Evolutionary conservation across 1,140 invertebrate genomes (phyloP).

Genomic region (Conopomorpha cramerella): DNA sequence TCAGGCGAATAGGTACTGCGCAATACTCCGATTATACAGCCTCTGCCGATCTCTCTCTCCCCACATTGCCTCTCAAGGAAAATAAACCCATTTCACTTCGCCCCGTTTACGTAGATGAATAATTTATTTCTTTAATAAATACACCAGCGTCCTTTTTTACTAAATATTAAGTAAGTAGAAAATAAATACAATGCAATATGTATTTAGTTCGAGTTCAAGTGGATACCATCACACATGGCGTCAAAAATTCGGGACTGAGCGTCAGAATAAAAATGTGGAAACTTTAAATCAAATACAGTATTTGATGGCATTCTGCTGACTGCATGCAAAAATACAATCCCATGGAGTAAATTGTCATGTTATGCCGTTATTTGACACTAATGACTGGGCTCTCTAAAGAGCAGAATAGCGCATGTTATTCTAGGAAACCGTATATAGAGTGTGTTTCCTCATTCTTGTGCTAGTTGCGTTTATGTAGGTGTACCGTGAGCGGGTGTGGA

Average conservation of each 20-base stretch:
- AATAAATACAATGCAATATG: too few relatives aligned
- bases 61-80: too few relatives aligned
- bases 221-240: too few relatives aligned
- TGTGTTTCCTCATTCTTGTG: constrained; percentile 41
- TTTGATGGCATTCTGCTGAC: not conserved
- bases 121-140: too few relatives aligned
- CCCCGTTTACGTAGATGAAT: constrained; percentile 3
- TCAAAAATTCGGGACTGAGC: constrained; percentile 19
- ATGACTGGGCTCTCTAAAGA: not conserved
- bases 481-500: too few relatives aligned
- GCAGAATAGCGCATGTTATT: not conserved
- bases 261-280: constrained; percentile 34
- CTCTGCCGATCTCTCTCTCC: too few relatives aligned
- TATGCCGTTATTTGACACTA: not conserved
- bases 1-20: constrained; percentile 52
- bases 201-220: constrained; percentile 43
- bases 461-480: too few relatives aligned
- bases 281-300: not conserved
- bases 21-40: too few relatives aligned
- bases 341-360: constrained; percentile 4
- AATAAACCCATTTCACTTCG: too few relatives aligned
- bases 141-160: too few relatives aligned
- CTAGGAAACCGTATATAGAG: constrained; percentile 36
- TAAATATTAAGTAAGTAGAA: too few relatives aligned
- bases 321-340: not conserved